Conservation (phyloP, 2,113 vertebrate species). For the Megalops atlanticus region DNA sequence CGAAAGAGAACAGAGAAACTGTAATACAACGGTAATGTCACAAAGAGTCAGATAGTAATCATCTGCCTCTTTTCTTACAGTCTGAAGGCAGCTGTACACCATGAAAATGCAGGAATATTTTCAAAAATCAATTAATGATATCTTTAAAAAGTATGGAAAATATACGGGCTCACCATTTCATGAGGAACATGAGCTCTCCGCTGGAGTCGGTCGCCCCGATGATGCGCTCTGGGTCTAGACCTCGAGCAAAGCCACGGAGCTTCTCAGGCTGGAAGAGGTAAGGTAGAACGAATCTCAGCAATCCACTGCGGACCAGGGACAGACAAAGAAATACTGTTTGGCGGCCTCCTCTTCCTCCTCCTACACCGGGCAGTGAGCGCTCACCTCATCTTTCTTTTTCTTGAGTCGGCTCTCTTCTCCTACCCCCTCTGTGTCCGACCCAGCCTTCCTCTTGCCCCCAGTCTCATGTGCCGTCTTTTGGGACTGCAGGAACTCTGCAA, state of each 20-base stretch:
- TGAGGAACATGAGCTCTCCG: constrained; percentile 97
- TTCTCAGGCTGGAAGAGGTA: constrained; percentile 75
- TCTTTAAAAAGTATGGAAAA: too few relatives aligned
- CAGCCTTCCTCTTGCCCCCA: constrained; percentile 85
- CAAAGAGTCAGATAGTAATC: too few relatives aligned
- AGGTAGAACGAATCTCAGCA: neutral
- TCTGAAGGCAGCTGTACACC: too few relatives aligned
- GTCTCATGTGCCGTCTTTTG: constrained; percentile 81
- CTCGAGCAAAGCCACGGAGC: constrained; percentile 88
- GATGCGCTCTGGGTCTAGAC: constrained; percentile 92
- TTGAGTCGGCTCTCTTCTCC: constrained; percentile 90
- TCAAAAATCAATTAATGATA: too few relatives aligned
- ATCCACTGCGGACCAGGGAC: neutral
- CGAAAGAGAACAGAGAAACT: too few relatives aligned
- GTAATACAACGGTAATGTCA: too few relatives aligned
- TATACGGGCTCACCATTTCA: constrained; percentile 99
- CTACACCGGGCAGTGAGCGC: neutral
- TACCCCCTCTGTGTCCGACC: constrained; percentile 74
- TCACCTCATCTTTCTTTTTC: constrained; percentile 96
- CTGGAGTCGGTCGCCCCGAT: constrained; percentile 94
- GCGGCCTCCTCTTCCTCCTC: too few relatives aligned
- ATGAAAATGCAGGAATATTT: too few relatives aligned
- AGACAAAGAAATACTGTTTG: neutral
- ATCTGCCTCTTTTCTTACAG: too few relatives aligned
- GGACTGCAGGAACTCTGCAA: constrained; percentile 89